These are phyloP conservation scores for Ichneumon xanthorius DNA, from an alignment of 2,888 invertebrate species.

Conservation along the genomic window DNA sequence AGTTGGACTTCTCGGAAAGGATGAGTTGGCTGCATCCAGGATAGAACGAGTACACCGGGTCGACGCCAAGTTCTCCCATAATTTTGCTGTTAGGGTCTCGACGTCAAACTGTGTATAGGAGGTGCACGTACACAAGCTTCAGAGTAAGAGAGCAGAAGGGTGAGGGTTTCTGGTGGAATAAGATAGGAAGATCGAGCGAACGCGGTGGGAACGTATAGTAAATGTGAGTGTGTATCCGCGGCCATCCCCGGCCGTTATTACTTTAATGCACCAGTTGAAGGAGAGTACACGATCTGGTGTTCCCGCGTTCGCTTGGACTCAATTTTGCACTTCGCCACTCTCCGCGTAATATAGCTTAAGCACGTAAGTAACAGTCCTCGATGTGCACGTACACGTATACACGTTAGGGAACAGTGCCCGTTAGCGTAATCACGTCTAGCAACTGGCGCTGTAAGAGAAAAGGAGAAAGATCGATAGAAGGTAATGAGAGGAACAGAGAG, in stretches of 20 bases:
- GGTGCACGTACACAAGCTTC: slow-evolving; percentile 28
- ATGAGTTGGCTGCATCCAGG: slow-evolving; percentile 16
- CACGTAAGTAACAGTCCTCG: slow-evolving; percentile 65
- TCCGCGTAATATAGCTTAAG: slow-evolving; percentile 63
- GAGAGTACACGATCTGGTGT: slow-evolving; percentile 43
- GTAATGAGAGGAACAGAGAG: not conserved
- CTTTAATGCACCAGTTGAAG: slow-evolving; percentile 67
- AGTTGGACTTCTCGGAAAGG: slow-evolving; percentile 28
- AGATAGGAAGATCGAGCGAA: slow-evolving; percentile 14
- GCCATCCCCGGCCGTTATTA: slow-evolving; percentile 64
- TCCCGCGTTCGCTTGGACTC: slow-evolving; percentile 61
- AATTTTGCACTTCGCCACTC: slow-evolving; percentile 70
- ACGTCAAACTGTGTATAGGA: not conserved
- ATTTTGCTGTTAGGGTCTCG: slow-evolving; percentile 62
- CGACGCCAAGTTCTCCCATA: slow-evolving; percentile 61
- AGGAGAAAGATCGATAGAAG: not conserved
- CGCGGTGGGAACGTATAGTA: not conserved
- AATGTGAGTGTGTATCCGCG: slow-evolving; percentile 1
- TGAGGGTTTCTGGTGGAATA: slow-evolving; percentile 1
- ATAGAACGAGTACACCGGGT: slow-evolving; percentile 25
- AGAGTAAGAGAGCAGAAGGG: not conserved
- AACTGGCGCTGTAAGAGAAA: slow-evolving; percentile 6
- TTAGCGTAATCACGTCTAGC: slow-evolving; percentile 33
- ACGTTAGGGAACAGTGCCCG: not conserved
- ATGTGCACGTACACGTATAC: slow-evolving; percentile 39